Evolutionary conservation across 2,113 vertebrate species (phyloP), one percentile per base, ranked within the genome.

Genomic region (Nettapus auritus): DNA sequence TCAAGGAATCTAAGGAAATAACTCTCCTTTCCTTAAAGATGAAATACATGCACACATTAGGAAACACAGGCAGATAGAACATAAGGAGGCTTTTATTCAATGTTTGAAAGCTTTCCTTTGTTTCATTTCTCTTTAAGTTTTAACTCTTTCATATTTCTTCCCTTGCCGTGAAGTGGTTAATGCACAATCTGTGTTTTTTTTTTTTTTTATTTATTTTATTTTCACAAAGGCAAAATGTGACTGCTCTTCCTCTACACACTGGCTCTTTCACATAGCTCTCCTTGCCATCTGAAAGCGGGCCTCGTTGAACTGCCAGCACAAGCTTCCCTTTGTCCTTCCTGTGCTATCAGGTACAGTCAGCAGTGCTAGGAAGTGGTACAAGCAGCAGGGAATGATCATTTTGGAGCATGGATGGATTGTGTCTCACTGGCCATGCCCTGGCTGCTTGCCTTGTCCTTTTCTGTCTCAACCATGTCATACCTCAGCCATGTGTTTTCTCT

Each of bases 301-400:
- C 48, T 66, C 57, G 33, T 60, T 70, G 25, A 40, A 50, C 50
- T 26, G 63, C 70, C 86, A 73, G 87, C 77, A 89, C 71, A 89
- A 75, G 38, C 53, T 96, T 83, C 70, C 50, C 74, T 87, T 95
- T 90, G 88, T 94, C 59, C 88, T 91, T 78, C 26, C 57, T 10
- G 0, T 5, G 5, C 48, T 83, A 25, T 26, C 67, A 66, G 91
- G 56, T n/a, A 29, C 1, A 67, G 36, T 6, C 69, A 75, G 89
- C 2, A 5, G 28, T 40, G 68, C 38, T 13, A 42, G 70, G 89
- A 85, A 75, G 48, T 23, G 69, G 59, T 34, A 66, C 64, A 44
- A 70, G 69, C 5, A 20, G 76, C 79, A 91, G 48, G 40, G 64
- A 73, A 56, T 3, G 62, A 36, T 42, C 19, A 29, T 67, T 88